Evolutionary conservation across 2,888 invertebrate species (phyloP), one percentile per base, ranked within the genome.

Genomic region (Prosopocoilus inquinatus): DNA sequence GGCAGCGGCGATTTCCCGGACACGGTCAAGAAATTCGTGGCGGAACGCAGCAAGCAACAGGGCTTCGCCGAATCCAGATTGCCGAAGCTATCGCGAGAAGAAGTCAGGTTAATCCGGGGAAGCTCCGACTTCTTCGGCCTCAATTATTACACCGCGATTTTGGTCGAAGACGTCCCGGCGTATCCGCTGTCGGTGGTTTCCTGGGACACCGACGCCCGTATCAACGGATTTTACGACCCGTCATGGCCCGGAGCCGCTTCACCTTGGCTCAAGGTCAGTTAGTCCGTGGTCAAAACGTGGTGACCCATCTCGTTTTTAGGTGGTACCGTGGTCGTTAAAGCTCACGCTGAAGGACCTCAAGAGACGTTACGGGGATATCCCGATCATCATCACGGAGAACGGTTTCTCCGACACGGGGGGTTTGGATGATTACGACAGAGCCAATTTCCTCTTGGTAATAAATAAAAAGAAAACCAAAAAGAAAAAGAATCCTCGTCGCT

Each of bases 111-210:
- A 49, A 81, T 90, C 16, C 73, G 72, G 20, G 84, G 80, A 0
- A 83, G 88, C 0, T 79, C 80, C 0, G 90, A 91, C 69, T 89
- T 88, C 73, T 78, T 91, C 50, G 90, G 89, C 0, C 70, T 91
- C 12, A 91, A 91, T 69, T 83, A 87, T 55, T 92, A 92, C 88
- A 1, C 80, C 83, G 15, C 41, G 2, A 5, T 38, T 12, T 11
- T 38, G 38, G 38, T 38, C 68, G 76, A 9, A 75, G 77, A 49
- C 81, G 90, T 20, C 73, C 73, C 20, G 84, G 80, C 0, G 83
- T 88, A 0, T 79, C 13, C 38, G 11, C 13, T 38, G 3, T 12
- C 11, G 12, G 38, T 38, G 11, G 12, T 56, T 4, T 50, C 35
- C 20, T 46, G 36, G 44, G 9, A 45, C 12, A 55, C 57, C 7